phyloP scores from a whole-genome alignment of 2,113 vertebrate genomes.

The Mionectes macconnelli region DNA sequence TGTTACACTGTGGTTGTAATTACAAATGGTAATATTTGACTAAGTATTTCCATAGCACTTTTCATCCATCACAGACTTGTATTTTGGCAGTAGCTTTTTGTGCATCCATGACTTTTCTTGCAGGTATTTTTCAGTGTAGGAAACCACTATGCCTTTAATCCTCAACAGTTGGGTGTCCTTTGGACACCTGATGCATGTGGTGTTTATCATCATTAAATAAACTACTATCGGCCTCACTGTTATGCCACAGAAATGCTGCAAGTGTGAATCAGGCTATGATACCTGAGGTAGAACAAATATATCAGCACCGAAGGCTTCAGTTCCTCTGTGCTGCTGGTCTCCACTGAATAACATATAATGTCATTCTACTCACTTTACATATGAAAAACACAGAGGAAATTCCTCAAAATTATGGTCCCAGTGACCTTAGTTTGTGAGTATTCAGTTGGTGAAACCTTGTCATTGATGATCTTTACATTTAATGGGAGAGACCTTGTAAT shows the following conservation, averaged over 20 bases:
- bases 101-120: background rate
- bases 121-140: background rate
- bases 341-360: background rate
- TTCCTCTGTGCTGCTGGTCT: background rate
- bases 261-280: background rate
- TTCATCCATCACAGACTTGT: background rate
- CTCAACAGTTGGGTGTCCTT: background rate
- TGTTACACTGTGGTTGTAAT: background rate
- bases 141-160: background rate
- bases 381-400: background rate
- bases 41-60: background rate
- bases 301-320: background rate
- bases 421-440: background rate
- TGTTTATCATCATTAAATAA: background rate
- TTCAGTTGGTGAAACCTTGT: background rate
- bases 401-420: background rate
- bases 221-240: background rate
- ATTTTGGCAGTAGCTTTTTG: background rate
- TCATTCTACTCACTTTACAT: background rate
- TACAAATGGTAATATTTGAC: constrained; percentile 40
- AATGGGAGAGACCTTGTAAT: background rate
- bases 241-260: background rate
- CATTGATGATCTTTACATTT: background rate
- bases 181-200: background rate
- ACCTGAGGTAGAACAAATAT: background rate